Base-by-base conservation (phyloP, 2,888 invertebrate genomes). In the Melipona beecheii region DNA sequence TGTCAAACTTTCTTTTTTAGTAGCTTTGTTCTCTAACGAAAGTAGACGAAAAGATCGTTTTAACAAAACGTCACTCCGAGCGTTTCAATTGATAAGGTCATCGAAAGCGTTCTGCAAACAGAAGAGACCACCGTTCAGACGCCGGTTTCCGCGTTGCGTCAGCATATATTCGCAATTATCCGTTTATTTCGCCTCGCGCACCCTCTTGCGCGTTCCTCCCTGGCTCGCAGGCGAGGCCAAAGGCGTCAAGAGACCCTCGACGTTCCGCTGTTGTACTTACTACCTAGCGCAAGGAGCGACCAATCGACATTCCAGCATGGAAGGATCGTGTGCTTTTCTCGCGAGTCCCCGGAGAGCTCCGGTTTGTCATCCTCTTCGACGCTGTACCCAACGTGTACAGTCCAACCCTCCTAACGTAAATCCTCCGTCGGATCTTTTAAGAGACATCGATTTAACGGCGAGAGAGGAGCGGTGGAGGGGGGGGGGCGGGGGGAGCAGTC, bases 281-380 rank as follows among this genome's bases (percentile, higher is more conserved):
- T 31, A 65, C 77, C 36, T 49, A 60, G 70, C 84, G 76, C 81
- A 17, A n/a, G 82, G 72, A 86, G 88, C 78, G 87, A 86, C 83
- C 89, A 88, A 85, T 90, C 87, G 87, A 87, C 88, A 89, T 87
- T 89, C 90, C 89, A 75, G 77, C 70, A 90, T 83, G 72, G 75
- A 70, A 74, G 86, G 73, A 83, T 77, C 81, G 65, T 82, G 78
- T 43, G n/a, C 74, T 77, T 58, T 79, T 68, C 74, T 74, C 56
- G 43, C 65, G 68, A 60, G 66, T 68, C 74, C 78, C 78, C 24
- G n/a, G n/a, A 15, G 70, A 76, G 66, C 27, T 50, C 70, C 27
- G 65, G 78, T 86, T 86, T 84, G 77, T 74, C 79, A 79, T 81
- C 80, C 78, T 77, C 68, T 77, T 62, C 78, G 62, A 58, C 13